These are phyloP conservation scores for Brotula barbata DNA, from an alignment of 2,797 vertebrate genomes.

Conservation along the genomic window DNA sequence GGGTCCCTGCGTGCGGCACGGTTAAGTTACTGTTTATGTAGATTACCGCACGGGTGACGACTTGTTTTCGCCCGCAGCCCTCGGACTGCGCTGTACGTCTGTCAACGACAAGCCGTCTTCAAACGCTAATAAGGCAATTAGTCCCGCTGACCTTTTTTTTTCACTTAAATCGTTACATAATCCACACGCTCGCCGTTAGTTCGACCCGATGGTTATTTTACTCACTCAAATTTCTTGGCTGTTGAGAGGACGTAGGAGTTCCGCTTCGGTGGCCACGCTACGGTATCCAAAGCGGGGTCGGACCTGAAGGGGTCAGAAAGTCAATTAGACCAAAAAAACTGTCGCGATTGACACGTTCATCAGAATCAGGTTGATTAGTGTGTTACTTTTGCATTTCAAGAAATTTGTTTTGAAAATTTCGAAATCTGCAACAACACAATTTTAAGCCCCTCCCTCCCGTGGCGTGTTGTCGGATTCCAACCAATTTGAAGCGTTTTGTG, in stretches of 20 bases:
- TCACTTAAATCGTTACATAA: not conserved
- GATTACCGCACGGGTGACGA: constrained; percentile 42
- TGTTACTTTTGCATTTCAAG: too few relatives aligned
- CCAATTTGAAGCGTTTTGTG: too few relatives aligned
- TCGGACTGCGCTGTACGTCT: not conserved
- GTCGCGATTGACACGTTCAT: too few relatives aligned
- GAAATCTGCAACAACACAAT: too few relatives aligned
- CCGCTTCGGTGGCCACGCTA: not conserved
- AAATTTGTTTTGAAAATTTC: too few relatives aligned
- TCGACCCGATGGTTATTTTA: constrained; percentile 15
- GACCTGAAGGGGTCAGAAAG: constrained; percentile 29
- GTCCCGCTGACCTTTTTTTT: not conserved
- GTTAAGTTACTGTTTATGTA: constrained; percentile 50
- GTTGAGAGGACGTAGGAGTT: constrained; percentile 49
- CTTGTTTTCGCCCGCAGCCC: constrained; percentile 42
- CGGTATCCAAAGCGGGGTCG: constrained; percentile 2
- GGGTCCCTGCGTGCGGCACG: constrained; percentile 23
- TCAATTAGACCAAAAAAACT: too few relatives aligned
- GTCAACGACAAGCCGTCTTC: too few relatives aligned
- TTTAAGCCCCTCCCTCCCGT: too few relatives aligned
- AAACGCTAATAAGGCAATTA: too few relatives aligned
- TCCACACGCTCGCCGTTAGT: too few relatives aligned
- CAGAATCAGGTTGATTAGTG: too few relatives aligned
- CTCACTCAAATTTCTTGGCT: constrained; percentile 72
- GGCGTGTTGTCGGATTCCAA: too few relatives aligned